phyloP scores from a whole-genome alignment of 2,113 vertebrate genomes.

The Chaenogobius annularis region DNA sequence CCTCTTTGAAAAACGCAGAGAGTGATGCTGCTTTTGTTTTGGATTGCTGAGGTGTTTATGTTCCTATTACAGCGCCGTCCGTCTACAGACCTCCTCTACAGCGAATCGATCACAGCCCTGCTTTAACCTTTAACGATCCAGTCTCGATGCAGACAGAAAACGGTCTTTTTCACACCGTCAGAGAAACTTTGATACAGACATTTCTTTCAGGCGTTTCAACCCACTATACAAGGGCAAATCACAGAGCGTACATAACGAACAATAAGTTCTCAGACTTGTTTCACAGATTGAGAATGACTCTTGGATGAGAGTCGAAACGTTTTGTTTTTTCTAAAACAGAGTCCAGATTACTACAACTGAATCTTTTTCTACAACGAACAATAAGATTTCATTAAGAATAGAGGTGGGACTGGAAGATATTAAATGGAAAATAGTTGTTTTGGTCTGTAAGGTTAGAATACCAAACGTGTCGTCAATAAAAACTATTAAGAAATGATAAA shows the following conservation, averaged over 20 bases:
- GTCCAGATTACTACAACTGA: no score
- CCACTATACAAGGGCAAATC: background rate
- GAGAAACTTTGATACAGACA: background rate
- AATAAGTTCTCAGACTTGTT: no score
- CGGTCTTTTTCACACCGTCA: background rate
- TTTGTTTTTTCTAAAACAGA: no score
- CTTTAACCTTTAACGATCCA: constrained; percentile 41
- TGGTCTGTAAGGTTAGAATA: no score
- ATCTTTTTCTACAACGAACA: no score
- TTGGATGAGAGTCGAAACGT: no score
- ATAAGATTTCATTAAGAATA: background rate
- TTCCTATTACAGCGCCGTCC: constrained; percentile 19
- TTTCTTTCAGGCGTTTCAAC: background rate
- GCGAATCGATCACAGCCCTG: constrained; percentile 16
- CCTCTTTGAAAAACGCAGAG: background rate
- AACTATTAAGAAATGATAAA: background rate
- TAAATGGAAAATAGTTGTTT: no score
- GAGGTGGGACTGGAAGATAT: background rate
- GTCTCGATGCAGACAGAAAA: constrained; percentile 19
- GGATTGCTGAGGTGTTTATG: constrained; percentile 17
- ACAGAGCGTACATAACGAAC: background rate
- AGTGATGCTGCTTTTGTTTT: background rate
- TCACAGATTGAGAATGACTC: no score
- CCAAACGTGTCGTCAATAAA: background rate
- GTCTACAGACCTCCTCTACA: constrained; percentile 17